Evolutionary conservation across 2,888 invertebrate species (phyloP).

Genomic region (Quadriops clusia): DNA sequence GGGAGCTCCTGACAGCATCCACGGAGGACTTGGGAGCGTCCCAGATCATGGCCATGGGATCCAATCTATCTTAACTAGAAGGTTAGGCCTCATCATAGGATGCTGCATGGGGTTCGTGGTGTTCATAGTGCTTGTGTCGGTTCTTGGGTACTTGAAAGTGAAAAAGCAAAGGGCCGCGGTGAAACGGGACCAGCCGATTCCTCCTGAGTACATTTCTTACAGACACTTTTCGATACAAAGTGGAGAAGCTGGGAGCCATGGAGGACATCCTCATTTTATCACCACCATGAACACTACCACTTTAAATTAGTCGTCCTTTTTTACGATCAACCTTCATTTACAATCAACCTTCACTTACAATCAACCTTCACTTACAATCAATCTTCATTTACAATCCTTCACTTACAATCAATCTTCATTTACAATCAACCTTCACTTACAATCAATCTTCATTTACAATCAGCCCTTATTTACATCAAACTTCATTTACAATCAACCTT

Average conservation of each 20-base stretch:
- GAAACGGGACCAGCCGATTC: conserved; percentile 58
- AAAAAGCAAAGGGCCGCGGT: conserved; percentile 69
- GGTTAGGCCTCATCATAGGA: conserved; percentile 75
- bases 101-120: conserved; percentile 79
- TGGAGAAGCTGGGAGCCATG: conserved; percentile 40
- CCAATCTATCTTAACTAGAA: conserved; percentile 64
- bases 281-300: conserved; percentile 34
- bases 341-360: no score
- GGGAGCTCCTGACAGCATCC: conserved; percentile 55
- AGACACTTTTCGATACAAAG: conserved; percentile 59
- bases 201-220: conserved; percentile 74
- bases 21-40: conserved; percentile 40
- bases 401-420: no score
- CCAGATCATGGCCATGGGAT: conserved; percentile 40
- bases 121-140: conserved; percentile 73
- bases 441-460: no score
- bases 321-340: no score
- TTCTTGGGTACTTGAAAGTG: conserved; percentile 71
- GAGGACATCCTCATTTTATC: conserved; percentile 35
- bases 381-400: no score
- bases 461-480: no score
- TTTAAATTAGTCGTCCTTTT: no score
- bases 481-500: no score
- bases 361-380: no score
- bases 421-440: no score